A percentile compares a stretch with the other conserved stretches of the same genome.
These are phyloP conservation scores for Hypomecis punctinalis DNA, from an alignment of 2,888 invertebrate genomes.

Conservation along the genomic window DNA sequence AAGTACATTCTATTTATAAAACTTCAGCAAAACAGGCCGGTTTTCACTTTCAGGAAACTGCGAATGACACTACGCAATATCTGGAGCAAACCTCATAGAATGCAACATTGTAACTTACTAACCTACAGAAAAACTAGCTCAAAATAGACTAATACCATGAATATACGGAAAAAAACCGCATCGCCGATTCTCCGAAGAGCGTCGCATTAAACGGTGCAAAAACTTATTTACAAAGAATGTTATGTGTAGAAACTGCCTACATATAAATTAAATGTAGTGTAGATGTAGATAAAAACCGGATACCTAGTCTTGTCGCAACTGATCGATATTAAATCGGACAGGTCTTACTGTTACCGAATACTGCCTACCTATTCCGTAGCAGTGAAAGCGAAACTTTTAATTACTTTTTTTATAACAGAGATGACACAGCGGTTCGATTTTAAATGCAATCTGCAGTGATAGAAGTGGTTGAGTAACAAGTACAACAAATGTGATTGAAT, in stretches of 20 bases:
- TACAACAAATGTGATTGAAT: conserved; percentile 64
- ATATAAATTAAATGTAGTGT: conserved; percentile 46
- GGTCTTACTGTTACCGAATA: conserved; percentile 74
- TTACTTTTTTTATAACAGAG: conserved; percentile 74
- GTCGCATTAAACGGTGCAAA: conserved; percentile 33
- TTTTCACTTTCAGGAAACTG: conserved; percentile 14
- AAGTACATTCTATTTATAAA: not conserved
- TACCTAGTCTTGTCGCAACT: conserved; percentile 61
- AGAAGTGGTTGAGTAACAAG: conserved; percentile 58
- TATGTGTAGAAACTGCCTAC: conserved; percentile 42
- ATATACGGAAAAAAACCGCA: conserved; percentile 29
- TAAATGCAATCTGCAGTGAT: conserved; percentile 58
- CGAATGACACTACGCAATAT: conserved; percentile 6
- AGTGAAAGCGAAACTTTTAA: conserved; percentile 82
- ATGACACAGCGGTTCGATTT: conserved; percentile 73
- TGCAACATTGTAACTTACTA: conserved; percentile 26
- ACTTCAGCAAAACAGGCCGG: not conserved
- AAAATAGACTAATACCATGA: conserved; percentile 20
- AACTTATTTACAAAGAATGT: conserved; percentile 27
- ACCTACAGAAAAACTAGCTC: conserved; percentile 31
- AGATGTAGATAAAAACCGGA: conserved; percentile 64
- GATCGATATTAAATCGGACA: conserved; percentile 70
- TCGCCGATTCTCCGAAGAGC: conserved; percentile 33
- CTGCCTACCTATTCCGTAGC: conserved; percentile 68
- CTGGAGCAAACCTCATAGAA: conserved; percentile 4